Evolutionary conservation across 2,888 invertebrate species (phyloP).

Genomic region (Bedellia somnulentella): DNA sequence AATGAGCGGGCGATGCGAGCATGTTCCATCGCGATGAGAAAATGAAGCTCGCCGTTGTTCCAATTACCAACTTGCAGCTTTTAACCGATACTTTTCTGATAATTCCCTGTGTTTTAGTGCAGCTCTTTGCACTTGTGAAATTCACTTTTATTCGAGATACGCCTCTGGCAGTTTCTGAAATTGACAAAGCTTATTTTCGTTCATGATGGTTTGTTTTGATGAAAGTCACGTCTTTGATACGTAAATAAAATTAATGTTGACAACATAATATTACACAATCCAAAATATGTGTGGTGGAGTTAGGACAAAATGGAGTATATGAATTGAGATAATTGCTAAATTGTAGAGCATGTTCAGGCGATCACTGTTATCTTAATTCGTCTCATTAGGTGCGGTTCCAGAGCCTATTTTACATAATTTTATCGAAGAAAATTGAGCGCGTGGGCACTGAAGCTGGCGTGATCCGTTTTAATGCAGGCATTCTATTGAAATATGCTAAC

Average conservation of each 20-base stretch:
- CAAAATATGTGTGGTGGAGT: background rate
- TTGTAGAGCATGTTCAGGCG: constrained; percentile 31
- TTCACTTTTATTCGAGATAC: too few relatives aligned
- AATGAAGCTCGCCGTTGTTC: constrained; percentile 19
- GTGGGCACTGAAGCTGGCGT: constrained; percentile 30
- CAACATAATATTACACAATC: background rate
- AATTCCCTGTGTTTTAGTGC: too few relatives aligned
- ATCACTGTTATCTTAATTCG: constrained; percentile 42
- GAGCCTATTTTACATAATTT: constrained; percentile 50
- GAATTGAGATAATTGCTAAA: constrained; percentile 29
- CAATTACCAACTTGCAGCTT: constrained; percentile 2
- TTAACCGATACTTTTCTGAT: constrained; percentile 2
- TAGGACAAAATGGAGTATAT: background rate
- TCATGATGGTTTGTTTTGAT: too few relatives aligned
- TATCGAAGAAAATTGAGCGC: constrained; percentile 48
- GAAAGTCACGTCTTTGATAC: too few relatives aligned
- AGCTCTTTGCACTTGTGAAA: too few relatives aligned
- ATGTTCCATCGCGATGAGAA: constrained; percentile 19
- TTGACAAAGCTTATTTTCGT: too few relatives aligned
- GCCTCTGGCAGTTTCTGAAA: too few relatives aligned
- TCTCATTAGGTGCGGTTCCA: constrained; percentile 40
- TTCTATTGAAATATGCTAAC: constrained; percentile 40
- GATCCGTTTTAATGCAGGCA: constrained; percentile 35
- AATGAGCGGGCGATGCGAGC: constrained; percentile 21
- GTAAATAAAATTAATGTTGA: too few relatives aligned